A percentile compares a stretch with the other conserved stretches of the same genome.
Conservation (phyloP, 2,888 invertebrate species). For the Tryphoninae sp. region DNA sequence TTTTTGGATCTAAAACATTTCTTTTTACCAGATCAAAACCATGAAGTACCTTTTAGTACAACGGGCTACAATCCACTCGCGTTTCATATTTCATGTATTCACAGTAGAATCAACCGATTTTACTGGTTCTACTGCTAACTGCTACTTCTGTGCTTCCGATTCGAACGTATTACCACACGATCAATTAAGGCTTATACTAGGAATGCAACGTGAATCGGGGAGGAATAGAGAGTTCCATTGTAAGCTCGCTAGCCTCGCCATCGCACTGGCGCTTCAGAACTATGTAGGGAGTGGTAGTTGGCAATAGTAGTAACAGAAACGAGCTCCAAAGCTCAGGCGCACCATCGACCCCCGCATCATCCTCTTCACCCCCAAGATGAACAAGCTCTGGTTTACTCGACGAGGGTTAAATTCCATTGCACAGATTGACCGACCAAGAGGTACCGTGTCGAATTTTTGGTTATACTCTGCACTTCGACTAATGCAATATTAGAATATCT, state of each 20-base stretch:
- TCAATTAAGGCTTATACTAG: constrained; percentile 55
- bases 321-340: constrained; percentile 23
- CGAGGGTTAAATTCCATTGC: constrained; percentile 53
- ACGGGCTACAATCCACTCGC: no score
- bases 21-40: no score
- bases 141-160: constrained; percentile 26
- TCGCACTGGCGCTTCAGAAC: constrained; percentile 44
- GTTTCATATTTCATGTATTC: constrained; percentile 8
- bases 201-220: constrained; percentile 21
- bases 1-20: no score
- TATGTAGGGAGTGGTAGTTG: constrained; percentile 6
- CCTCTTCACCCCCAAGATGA: constrained; percentile 44
- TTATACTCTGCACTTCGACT: constrained; percentile 17
- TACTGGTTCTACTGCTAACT: constrained; percentile 29
- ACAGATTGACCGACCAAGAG: constrained; percentile 32
- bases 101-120: constrained; percentile 35
- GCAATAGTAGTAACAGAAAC: constrained; percentile 40
- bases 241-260: constrained; percentile 25
- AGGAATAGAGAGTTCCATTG: constrained; percentile 23
- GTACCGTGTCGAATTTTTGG: constrained; percentile 23
- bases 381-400: constrained; percentile 45
- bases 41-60: no score
- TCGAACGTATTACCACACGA: constrained; percentile 43
- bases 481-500: constrained; percentile 3
- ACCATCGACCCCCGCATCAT: constrained; percentile 49